These are phyloP conservation scores for Beris morrisii DNA, from an alignment of 2,888 invertebrate species.

Conservation along the genomic window DNA sequence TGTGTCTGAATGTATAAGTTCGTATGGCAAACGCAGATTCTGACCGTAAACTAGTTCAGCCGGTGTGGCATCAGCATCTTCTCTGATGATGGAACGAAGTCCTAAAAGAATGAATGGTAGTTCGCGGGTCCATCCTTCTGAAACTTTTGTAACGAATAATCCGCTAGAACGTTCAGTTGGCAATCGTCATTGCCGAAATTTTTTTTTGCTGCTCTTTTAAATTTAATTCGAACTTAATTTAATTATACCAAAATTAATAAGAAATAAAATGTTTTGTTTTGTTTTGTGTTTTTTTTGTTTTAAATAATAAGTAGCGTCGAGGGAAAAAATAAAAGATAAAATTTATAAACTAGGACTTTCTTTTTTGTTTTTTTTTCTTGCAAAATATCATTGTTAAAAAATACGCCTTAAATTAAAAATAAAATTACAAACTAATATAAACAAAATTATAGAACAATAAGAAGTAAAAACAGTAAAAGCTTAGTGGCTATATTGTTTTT, in stretches of 20 bases:
- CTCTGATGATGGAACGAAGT: too few relatives aligned
- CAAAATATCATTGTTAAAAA: slow-evolving; percentile 6
- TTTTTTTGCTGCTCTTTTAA: background rate
- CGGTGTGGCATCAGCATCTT: too few relatives aligned
- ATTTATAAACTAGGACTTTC: slow-evolving; percentile 16
- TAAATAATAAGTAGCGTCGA: background rate
- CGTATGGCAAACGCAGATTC: too few relatives aligned
- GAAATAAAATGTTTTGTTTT: background rate
- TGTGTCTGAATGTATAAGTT: too few relatives aligned
- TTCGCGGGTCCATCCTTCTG: too few relatives aligned
- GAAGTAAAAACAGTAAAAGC: too few relatives aligned
- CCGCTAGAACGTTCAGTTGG: too few relatives aligned
- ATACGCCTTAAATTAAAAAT: slow-evolving; percentile 18
- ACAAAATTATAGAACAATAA: slow-evolving; percentile 15
- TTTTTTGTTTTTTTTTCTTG: background rate
- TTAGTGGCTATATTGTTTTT: too few relatives aligned
- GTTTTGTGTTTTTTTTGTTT: background rate
- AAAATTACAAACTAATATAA: slow-evolving; percentile 24
- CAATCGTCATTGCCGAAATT: too few relatives aligned
- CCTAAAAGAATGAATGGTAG: too few relatives aligned
- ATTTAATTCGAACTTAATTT: background rate
- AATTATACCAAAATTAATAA: background rate
- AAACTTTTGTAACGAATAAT: too few relatives aligned
- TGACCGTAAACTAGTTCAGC: too few relatives aligned
- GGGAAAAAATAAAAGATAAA: background rate